Evolutionary conservation across 2,113 vertebrate genomes (phyloP).

Genomic region (Oryctolagus cuniculus): DNA sequence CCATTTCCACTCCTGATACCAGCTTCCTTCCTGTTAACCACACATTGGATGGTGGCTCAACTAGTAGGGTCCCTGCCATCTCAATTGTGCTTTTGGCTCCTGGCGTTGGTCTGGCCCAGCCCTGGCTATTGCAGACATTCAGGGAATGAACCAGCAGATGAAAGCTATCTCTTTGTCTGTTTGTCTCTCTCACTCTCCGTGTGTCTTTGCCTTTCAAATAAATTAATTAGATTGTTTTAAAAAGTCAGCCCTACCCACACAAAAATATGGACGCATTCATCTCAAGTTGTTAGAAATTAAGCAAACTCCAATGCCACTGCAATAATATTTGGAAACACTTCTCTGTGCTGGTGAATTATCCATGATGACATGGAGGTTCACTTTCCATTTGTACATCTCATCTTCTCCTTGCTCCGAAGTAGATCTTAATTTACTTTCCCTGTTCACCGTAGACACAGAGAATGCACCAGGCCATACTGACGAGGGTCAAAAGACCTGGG

Average conservation of each 20-base stretch:
- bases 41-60: too few species aligned
- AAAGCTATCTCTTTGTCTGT: too few species aligned
- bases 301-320: not conserved
- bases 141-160: too few species aligned
- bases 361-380: not conserved
- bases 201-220: too few species aligned
- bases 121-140: too few species aligned
- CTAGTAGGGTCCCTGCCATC: too few species aligned
- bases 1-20: too few species aligned
- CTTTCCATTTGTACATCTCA: not conserved
- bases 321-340: constrained; percentile 37
- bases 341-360: not conserved
- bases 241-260: not conserved
- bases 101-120: too few species aligned
- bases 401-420: not conserved
- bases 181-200: too few species aligned
- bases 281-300: constrained; percentile 14
- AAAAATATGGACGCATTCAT: not conserved
- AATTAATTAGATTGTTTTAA: too few species aligned
- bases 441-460: not conserved
- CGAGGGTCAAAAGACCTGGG: not conserved
- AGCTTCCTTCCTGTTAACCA: too few species aligned
- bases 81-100: too few species aligned
- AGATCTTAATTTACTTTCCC: not conserved
- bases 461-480: not conserved